These are phyloP conservation scores for Nemotelus nigrinus DNA, from an alignment of 2,888 invertebrate species.

Conservation along the genomic window DNA sequence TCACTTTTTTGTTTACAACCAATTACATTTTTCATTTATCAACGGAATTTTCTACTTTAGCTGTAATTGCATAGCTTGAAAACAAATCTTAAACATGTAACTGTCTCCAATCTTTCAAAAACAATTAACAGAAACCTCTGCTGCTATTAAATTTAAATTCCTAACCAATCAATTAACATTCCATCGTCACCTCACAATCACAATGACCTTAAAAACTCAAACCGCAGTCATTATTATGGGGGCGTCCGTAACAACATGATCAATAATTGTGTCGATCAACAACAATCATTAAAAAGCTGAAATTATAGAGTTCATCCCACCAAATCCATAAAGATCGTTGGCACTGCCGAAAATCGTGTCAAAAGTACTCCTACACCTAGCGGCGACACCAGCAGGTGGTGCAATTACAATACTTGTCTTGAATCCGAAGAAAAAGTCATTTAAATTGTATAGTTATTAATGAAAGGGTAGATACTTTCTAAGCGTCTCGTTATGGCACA, in stretches of 20 bases:
- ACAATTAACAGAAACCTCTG: no score
- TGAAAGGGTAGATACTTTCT: background rate
- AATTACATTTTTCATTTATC: no score
- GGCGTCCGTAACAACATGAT: background rate
- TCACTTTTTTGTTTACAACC: no score
- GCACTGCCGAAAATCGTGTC: slow-evolving; percentile 6
- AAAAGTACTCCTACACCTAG: slow-evolving; percentile 5
- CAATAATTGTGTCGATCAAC: slow-evolving; percentile 12
- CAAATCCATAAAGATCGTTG: background rate
- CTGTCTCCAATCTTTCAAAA: no score
- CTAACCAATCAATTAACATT: no score
- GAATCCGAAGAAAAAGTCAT: background rate
- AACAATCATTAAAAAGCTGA: background rate
- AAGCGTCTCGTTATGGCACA: background rate
- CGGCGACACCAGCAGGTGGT: background rate
- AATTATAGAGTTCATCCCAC: background rate
- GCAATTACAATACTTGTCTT: background rate
- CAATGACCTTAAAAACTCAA: no score
- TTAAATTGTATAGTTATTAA: background rate
- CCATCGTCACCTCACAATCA: no score
- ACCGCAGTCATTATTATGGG: background rate
- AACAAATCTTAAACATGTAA: no score
- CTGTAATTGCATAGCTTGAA: no score
- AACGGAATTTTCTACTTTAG: no score
- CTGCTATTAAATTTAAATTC: no score